phyloP scores from a whole-genome alignment of 64 coral and sea anemone species.

The Montipora foliosa region DNA sequence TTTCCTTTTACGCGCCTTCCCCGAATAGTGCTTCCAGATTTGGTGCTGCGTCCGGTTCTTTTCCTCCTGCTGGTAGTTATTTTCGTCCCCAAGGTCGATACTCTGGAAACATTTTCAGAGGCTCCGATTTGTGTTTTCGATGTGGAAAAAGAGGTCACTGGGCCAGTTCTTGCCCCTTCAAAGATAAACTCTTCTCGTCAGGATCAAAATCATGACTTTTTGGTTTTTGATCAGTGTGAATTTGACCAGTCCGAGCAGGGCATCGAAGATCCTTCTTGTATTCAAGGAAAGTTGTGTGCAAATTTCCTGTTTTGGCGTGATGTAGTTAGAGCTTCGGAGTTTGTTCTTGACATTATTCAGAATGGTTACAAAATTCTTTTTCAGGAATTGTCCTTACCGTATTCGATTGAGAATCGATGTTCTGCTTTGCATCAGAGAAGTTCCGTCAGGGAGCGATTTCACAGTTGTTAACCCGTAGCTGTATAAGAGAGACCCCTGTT shows the following conservation, averaged over 20 bases:
- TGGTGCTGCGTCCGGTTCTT: background rate
- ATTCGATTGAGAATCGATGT: conserved; percentile 46
- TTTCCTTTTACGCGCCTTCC: background rate
- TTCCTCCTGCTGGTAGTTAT: background rate
- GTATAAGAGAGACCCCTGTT: conserved; percentile 50
- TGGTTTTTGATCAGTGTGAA: too few species aligned
- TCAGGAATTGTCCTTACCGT: background rate
- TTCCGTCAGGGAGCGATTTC: conserved; percentile 55
- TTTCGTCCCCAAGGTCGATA: conserved; percentile 52
- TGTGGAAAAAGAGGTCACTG: too few species aligned
- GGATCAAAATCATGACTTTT: too few species aligned
- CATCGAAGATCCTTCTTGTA: background rate
- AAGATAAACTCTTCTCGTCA: too few species aligned
- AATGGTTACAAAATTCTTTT: conserved; percentile 70
- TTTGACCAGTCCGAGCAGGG: too few species aligned
- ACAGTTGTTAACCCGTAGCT: conserved; percentile 45
- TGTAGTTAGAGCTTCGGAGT: conserved; percentile 32
- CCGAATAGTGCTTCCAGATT: background rate
- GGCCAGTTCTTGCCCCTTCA: too few species aligned
- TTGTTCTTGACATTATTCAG: conserved; percentile 58
- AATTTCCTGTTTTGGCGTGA: background rate
- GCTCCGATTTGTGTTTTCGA: too few species aligned
- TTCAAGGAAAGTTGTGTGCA: conserved; percentile 36
- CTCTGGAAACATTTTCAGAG: background rate
- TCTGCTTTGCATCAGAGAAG: conserved; percentile 5